Evolutionary conservation across 1,140 invertebrate species (phyloP).

Genomic region (Reticulitermes speratus): DNA sequence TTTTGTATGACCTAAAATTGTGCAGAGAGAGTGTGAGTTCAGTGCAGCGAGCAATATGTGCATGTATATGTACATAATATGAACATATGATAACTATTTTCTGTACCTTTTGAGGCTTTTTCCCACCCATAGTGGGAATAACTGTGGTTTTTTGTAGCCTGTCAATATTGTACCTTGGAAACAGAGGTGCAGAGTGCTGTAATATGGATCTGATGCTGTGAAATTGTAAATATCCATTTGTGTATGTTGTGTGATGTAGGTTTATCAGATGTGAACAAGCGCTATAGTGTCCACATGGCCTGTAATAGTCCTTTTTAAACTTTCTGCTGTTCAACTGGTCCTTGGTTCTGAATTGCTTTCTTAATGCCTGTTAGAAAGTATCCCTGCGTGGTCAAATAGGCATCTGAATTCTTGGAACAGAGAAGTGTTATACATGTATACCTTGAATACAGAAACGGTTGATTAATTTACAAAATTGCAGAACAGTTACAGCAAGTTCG

Average conservation of each 20-base stretch:
- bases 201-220: neutral
- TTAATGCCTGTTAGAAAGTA: neutral
- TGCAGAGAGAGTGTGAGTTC: neutral
- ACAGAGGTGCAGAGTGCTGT: neutral
- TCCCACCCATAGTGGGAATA: neutral
- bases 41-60: neutral
- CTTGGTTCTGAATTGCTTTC: neutral
- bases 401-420: neutral
- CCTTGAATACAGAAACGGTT: neutral
- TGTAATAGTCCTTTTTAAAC: neutral
- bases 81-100: constrained; percentile 8
- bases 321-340: neutral
- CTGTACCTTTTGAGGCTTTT: neutral
- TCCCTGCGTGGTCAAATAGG: neutral
- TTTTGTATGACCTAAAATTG: neutral
- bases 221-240: neutral
- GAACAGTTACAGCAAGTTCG: neutral
- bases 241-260: neutral
- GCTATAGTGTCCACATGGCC: neutral
- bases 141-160: neutral
- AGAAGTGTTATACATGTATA: neutral
- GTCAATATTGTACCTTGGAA: neutral
- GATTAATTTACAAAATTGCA: neutral
- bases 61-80: neutral
- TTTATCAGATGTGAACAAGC: too few species aligned